Evolutionary conservation across 2,888 invertebrate genomes (phyloP), one percentile per base, ranked within the genome.

Genomic region (Parnassius mnemosyne): DNA sequence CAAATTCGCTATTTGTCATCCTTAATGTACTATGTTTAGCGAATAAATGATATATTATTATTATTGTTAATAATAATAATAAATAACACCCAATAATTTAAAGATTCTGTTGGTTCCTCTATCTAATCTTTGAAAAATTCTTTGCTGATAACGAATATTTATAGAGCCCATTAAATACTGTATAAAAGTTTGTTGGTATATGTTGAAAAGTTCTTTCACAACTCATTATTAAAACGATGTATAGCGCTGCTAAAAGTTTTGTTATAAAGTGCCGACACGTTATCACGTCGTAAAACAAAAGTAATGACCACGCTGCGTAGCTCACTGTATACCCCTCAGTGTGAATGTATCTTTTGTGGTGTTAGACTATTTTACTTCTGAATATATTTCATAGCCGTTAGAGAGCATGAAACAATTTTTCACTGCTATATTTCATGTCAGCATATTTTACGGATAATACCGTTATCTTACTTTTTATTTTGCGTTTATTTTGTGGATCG

Each of bases 251-350:
- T 69, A 69, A 74, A 76, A 78, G 73, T 76, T 77, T 71, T 66
- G 61, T 65, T 57, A 71, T 72, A 75, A 74, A 78, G 75, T 73
- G 74, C 69, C 46, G 65, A 71, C 70, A 74, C 74, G 81, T 81
- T 80, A 77, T 74, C 80, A 73, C 77, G 67, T 77, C 79, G 78
- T 83, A 76, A 82, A 83, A 79, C 75, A 75, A 77, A 78, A 78
- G 73, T 81, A 78, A 83, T 78, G 77, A 73, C 70, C 72, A 67
- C 69, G 65, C 71, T 73, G 76, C 65, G 74, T 70, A 67, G 75
- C 68, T 66, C 65, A 67, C 69, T 75, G 73, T 77, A 75, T 71
- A 56, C 63, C 56, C 56, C 59, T 60, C 53, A 12, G 63, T 64
- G 68, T 63, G 70, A 67, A 71, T 64, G 62, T 58, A 72, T 64